Base-by-base conservation (phyloP, 2,888 invertebrate species). In the Strigamia transsilvanica region DNA sequence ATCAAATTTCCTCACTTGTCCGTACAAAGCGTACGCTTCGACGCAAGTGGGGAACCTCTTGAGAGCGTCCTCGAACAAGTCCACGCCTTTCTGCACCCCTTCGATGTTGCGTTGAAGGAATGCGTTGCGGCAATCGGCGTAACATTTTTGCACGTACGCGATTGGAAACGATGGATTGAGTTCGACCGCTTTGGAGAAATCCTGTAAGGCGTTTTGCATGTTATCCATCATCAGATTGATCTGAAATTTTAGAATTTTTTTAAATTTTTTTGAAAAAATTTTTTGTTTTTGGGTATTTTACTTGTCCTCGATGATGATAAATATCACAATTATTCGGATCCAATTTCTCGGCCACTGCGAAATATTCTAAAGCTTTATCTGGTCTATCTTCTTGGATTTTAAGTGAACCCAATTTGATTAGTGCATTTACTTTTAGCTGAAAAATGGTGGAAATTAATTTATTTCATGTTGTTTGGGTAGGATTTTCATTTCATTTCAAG, bases 101-200 rank as follows among this genome's bases (percentile, higher is more conserved):
- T 83, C 82, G 10, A 56, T 46, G 87, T 93, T 91, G 85, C 91
- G 91, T 79, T 90, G 90, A 79, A 90, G 86, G 83, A 92, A 90
- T 38, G 93, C 92, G 86, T 91, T 90, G 85, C 94, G 91, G 87
- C 96, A 97, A 87, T 95, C 94, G 46, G 94, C 93, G 88, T 96
- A 97, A 87, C 94, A 94, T 88, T 95, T 96, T 88, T 98, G 98
- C 81, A 95, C 94, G 85, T 92, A 93, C 2, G 95, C 94, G 86
- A 96, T 92, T 2, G 94, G 93, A 87, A 95, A 96, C 84, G 94
- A 89, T 2, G 97, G 95, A 86, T 94, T 94, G 34, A 97, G 88
- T 85, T 92, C 91, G 6, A 95, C 93, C 38, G 96, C 94, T 86
- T 92, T 94, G 80, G 93, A 91, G 88, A 97, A 96, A 88, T 98